Conservation (phyloP, 1,140 invertebrate species). For the Euura lappo region DNA sequence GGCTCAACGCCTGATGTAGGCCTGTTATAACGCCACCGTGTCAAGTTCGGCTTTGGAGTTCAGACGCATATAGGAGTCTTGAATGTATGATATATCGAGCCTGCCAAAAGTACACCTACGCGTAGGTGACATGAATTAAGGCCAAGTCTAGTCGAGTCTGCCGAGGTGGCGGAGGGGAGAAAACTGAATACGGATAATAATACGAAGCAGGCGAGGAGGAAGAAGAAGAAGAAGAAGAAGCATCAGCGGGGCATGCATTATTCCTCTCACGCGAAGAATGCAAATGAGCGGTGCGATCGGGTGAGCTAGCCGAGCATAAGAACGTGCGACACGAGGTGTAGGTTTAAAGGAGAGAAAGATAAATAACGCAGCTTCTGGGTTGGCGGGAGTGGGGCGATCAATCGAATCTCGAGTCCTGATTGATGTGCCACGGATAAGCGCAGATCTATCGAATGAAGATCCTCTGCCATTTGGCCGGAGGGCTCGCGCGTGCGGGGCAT, state of each 20-base stretch:
- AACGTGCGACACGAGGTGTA: too few species aligned
- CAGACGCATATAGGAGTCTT: background rate
- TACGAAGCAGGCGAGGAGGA: too few species aligned
- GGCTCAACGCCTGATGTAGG: background rate
- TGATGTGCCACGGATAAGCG: conserved; percentile 29
- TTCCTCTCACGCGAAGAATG: conserved; percentile 43
- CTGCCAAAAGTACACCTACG: too few species aligned
- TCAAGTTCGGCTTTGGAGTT: background rate
- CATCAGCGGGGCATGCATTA: conserved; percentile 31
- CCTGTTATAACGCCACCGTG: background rate
- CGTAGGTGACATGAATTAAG: too few species aligned
- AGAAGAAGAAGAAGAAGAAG: too few species aligned
- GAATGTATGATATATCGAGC: too few species aligned
- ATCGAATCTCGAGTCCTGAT: conserved; percentile 32
- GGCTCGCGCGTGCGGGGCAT: background rate
- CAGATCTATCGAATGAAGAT: background rate
- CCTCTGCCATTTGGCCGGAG: background rate
- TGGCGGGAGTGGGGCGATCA: conserved; percentile 25
- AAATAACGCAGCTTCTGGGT: too few species aligned
- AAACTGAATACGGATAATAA: too few species aligned
- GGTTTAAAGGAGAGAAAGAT: too few species aligned
- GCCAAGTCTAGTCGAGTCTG: too few species aligned
- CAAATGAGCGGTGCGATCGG: conserved; percentile 40
- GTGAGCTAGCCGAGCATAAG: conserved; percentile 20
- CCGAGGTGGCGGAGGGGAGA: too few species aligned